Evolutionary conservation across 2,113 vertebrate genomes (phyloP).

Genomic region (Rhinolophus ferrumequinum): DNA sequence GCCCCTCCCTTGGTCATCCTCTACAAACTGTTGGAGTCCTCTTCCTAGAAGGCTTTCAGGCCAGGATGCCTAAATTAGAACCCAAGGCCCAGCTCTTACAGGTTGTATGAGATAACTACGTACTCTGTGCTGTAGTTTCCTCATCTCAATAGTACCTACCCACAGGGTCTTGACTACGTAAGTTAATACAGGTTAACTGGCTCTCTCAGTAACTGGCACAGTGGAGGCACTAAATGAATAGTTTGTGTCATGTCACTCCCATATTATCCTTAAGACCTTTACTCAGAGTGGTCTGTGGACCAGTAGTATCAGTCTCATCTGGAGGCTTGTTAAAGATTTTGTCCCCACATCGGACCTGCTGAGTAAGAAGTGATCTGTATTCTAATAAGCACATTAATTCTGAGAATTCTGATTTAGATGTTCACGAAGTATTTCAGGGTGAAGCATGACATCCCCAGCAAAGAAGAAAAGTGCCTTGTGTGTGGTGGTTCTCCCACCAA

Average conservation of each 20-base stretch:
- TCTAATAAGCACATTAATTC: not conserved
- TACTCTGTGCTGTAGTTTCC: not conserved
- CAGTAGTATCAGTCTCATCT: not conserved
- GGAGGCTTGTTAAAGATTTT: conserved; percentile 3
- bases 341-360: not conserved
- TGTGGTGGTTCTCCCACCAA: not conserved
- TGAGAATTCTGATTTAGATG: conserved; percentile 12
- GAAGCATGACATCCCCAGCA: not conserved
- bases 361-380: not conserved
- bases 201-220: not conserved
- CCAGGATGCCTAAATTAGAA: not conserved
- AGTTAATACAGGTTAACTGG: not conserved
- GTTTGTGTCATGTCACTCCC: not conserved
- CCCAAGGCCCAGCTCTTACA: not conserved
- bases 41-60: not conserved
- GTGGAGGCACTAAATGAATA: not conserved
- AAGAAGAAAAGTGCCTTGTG: not conserved
- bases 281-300: not conserved
- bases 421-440: not conserved
- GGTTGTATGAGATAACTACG: not conserved
- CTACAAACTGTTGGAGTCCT: not conserved
- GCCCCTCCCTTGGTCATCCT: not conserved
- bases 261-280: not conserved
- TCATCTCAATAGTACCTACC: not conserved
- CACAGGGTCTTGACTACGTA: not conserved